Conservation (phyloP, 2,888 invertebrate genomes). For the Coleophora deauratella region DNA sequence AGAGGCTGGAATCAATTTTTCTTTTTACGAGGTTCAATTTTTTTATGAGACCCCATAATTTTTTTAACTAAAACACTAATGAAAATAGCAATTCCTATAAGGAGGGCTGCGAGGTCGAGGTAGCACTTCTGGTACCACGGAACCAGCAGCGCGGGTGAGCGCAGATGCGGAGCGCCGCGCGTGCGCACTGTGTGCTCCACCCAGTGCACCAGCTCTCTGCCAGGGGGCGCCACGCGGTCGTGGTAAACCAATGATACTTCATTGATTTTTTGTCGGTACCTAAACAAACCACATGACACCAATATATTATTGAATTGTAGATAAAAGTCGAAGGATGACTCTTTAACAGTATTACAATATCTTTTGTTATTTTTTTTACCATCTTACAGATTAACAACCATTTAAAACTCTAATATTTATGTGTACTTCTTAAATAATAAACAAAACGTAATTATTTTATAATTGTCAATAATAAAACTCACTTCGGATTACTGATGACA, state of each 20-base stretch:
- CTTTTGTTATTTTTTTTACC: too few relatives aligned
- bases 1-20: too few relatives aligned
- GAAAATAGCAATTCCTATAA: not conserved
- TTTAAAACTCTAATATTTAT: too few relatives aligned
- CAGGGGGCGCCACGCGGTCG: constrained; percentile 29
- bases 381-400: too few relatives aligned
- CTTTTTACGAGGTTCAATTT: too few relatives aligned
- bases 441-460: too few relatives aligned
- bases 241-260: constrained; percentile 32
- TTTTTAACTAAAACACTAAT: too few relatives aligned
- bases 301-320: not conserved
- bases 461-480: constrained; percentile 11
- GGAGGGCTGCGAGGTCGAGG: constrained; percentile 23
- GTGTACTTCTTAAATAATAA: too few relatives aligned
- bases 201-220: constrained; percentile 33
- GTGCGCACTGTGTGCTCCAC: constrained; percentile 34
- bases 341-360: too few relatives aligned
- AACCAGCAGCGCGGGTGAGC: constrained; percentile 30
- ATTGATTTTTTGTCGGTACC: constrained; percentile 27
- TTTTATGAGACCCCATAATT: too few relatives aligned
- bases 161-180: constrained; percentile 32
- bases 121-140: constrained; percentile 38
- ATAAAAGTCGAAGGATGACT: too few relatives aligned
- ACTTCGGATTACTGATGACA: constrained; percentile 27
- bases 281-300: constrained; percentile 9